Conservation (phyloP, 2,888 invertebrate genomes). For the Eilema griseolum region DNA sequence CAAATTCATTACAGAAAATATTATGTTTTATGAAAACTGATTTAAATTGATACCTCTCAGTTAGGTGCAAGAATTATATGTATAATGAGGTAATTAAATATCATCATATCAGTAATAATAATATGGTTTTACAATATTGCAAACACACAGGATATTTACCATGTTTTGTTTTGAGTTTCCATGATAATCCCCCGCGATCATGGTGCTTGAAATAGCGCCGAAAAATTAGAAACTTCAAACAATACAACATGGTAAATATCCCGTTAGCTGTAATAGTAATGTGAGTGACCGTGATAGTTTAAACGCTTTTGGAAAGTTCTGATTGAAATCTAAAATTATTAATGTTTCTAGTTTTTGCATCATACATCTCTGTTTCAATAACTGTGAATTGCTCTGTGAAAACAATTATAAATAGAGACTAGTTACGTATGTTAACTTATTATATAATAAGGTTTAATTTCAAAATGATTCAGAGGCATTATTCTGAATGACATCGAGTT, state of each 20-base stretch:
- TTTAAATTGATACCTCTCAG: not conserved
- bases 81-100: not conserved
- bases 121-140: not conserved
- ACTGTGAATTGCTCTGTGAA: conserved; percentile 34
- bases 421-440: conserved; percentile 41
- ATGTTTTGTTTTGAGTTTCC: no score
- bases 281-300: no score
- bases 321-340: not conserved
- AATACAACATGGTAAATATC: no score
- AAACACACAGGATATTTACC: not conserved
- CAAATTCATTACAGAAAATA: not conserved
- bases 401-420: conserved; percentile 26
- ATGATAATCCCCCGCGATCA: no score
- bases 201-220: no score
- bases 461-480: not conserved
- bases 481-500: not conserved
- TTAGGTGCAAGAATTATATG: not conserved
- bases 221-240: no score
- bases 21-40: not conserved
- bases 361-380: conserved; percentile 24
- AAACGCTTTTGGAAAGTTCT: not conserved
- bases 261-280: no score
- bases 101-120: not conserved
- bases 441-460: conserved; percentile 24
- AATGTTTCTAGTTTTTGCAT: conserved; percentile 26